A percentile compares a stretch with the other conserved stretches of the same genome.
phyloP scores from a whole-genome alignment of 2,888 invertebrate genomes.

The Synanthedon tipuliformis region DNA sequence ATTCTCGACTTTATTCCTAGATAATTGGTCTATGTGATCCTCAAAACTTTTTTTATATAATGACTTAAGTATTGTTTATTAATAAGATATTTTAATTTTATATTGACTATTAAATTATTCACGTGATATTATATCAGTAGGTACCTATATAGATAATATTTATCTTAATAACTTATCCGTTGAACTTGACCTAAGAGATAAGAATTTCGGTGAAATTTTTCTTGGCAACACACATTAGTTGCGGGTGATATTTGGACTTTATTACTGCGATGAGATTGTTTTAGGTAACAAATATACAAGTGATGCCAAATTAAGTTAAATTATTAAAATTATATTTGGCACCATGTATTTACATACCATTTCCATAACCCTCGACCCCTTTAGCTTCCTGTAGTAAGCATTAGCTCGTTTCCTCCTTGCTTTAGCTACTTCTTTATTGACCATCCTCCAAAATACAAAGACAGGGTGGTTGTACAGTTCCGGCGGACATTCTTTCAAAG shows the following conservation, averaged over 20 bases:
- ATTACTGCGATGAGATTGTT: background rate
- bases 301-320: background rate
- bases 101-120: too few relatives aligned
- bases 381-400: constrained; percentile 54
- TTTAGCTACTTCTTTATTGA: constrained; percentile 58
- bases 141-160: too few relatives aligned
- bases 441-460: constrained; percentile 74
- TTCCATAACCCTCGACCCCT: constrained; percentile 42
- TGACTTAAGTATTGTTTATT: too few relatives aligned
- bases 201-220: too few relatives aligned
- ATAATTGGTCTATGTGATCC: too few relatives aligned
- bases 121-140: too few relatives aligned
- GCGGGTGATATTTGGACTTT: background rate
- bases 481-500: constrained; percentile 74
- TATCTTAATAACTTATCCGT: too few relatives aligned
- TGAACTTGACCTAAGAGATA: too few relatives aligned
- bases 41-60: too few relatives aligned
- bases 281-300: background rate
- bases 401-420: constrained; percentile 60
- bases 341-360: constrained; percentile 22
- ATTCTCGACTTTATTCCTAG: too few relatives aligned
- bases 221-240: too few relatives aligned
- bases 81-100: too few relatives aligned
- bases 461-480: constrained; percentile 76
- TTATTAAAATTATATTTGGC: background rate